Conservation (phyloP, 2,888 invertebrate genomes). For the Anoncus sp. region DNA sequence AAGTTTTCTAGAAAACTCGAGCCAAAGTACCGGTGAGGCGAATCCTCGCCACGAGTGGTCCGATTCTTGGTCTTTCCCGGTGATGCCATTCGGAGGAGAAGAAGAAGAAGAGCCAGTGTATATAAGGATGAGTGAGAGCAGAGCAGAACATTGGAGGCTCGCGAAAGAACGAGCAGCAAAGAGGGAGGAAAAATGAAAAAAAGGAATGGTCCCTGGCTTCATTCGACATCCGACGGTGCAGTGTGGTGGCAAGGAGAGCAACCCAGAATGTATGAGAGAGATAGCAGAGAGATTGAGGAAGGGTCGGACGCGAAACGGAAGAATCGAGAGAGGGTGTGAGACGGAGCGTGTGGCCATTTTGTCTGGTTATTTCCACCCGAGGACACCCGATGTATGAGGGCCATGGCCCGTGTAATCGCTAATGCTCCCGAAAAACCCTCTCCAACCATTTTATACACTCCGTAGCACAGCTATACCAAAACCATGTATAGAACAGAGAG, state of each 20-base stretch:
- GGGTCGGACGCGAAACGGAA: conserved; percentile 61
- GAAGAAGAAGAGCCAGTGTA: not conserved
- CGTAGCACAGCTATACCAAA: conserved; percentile 22
- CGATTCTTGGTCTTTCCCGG: conserved; percentile 48
- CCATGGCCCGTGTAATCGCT: conserved; percentile 82
- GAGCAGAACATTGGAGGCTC: not conserved
- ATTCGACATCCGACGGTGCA: conserved; percentile 63
- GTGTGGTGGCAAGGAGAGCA: conserved; percentile 57
- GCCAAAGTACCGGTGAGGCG: conserved; percentile 54
- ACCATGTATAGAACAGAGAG: conserved; percentile 19
- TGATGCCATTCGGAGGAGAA: conserved; percentile 50
- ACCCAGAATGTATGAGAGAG: conserved; percentile 47
- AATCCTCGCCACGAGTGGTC: conserved; percentile 31
- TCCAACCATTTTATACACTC: conserved; percentile 62
- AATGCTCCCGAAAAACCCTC: conserved; percentile 78
- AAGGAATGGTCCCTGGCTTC: conserved; percentile 40
- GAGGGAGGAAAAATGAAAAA: conserved; percentile 41
- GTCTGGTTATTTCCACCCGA: conserved; percentile 81
- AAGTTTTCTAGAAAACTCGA: conserved; percentile 36
- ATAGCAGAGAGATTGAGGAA: conserved; percentile 1
- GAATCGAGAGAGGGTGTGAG: conserved; percentile 78
- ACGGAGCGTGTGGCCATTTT: conserved; percentile 80
- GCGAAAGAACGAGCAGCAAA: conserved; percentile 11
- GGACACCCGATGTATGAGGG: conserved; percentile 79
- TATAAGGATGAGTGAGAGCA: not conserved